Evolutionary conservation across 2,888 invertebrate genomes (phyloP).

Genomic region (Parapristionchus giblindavisi): DNA sequence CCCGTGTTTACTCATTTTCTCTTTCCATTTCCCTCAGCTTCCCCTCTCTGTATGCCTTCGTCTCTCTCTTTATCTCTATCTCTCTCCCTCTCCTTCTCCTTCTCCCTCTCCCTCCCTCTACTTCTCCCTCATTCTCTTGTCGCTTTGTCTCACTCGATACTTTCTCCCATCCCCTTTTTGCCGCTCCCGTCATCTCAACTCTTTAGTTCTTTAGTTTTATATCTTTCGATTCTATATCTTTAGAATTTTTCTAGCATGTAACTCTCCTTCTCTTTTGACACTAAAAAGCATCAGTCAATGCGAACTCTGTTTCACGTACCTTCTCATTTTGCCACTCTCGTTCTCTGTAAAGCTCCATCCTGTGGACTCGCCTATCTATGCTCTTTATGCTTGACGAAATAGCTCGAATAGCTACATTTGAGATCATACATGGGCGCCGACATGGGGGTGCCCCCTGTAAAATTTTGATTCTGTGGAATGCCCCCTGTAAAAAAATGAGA

Average conservation of each 20-base stretch:
- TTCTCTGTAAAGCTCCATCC: too few species aligned
- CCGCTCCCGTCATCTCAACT: neutral
- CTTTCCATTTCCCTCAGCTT: neutral
- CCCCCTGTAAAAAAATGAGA: too few species aligned
- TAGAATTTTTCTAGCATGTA: neutral
- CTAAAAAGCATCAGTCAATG: too few species aligned
- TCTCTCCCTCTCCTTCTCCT: neutral
- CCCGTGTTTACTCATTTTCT: neutral
- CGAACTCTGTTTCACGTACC: too few species aligned
- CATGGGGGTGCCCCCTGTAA: too few species aligned
- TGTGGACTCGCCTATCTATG: too few species aligned
- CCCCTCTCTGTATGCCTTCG: neutral
- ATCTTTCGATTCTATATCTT: neutral
- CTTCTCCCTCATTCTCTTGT: neutral
- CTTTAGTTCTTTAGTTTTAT: neutral
- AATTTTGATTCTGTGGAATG: too few species aligned
- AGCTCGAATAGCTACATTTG: too few species aligned
- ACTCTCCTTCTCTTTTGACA: neutral
- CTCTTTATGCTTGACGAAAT: too few species aligned
- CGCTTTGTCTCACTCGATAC: neutral
- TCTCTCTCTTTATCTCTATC: neutral
- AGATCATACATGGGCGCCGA: too few species aligned
- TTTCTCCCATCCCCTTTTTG: neutral
- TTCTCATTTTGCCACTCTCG: too few species aligned
- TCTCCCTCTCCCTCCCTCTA: neutral